Conservation (phyloP, 2,113 vertebrate species). For the Rhinoptilus africanus region DNA sequence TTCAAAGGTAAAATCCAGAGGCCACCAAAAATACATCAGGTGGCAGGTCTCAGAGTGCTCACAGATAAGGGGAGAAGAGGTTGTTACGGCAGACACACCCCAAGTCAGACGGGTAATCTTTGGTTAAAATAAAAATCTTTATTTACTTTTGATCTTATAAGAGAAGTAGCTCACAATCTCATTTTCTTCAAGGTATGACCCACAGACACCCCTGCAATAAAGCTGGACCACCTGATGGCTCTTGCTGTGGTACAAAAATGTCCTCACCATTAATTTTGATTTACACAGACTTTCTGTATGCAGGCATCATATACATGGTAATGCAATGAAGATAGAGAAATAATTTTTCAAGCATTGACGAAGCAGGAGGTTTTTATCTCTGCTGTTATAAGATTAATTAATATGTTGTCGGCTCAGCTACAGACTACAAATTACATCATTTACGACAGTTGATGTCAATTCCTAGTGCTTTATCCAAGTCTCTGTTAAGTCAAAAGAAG, state of each 20-base stretch:
- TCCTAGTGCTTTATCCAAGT: background rate
- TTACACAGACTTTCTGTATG: background rate
- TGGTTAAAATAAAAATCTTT: background rate
- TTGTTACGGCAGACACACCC: background rate
- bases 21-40: background rate
- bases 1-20: background rate
- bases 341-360: background rate
- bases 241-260: background rate
- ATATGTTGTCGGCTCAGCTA: background rate
- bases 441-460: background rate
- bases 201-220: background rate
- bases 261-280: background rate
- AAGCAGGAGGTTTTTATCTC: slow-evolving; percentile 10
- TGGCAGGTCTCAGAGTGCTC: background rate
- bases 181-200: background rate
- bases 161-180: background rate
- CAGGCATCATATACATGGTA: background rate
- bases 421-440: slow-evolving; percentile 11
- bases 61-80: background rate
- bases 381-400: slow-evolving; percentile 15
- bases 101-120: background rate
- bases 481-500: background rate
- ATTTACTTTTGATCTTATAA: background rate
- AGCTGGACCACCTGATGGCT: background rate
- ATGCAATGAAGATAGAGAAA: background rate